Conservation (phyloP, 2,888 invertebrate species). For the Homarus gammarus region DNA sequence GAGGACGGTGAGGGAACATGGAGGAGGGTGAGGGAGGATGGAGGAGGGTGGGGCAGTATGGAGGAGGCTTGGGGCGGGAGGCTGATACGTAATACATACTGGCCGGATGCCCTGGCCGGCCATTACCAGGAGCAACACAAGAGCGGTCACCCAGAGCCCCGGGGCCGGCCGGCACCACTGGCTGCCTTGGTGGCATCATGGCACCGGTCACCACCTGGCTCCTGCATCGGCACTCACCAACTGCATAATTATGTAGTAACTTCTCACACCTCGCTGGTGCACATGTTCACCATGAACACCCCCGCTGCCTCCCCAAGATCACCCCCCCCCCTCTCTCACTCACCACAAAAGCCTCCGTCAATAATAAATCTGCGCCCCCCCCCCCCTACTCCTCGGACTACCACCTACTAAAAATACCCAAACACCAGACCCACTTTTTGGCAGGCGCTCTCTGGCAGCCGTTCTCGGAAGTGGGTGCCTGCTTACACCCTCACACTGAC, state of each 20-base stretch:
- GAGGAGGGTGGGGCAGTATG: background rate
- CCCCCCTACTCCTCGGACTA: background rate
- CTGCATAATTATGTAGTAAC: background rate
- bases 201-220: background rate
- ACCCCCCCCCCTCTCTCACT: background rate
- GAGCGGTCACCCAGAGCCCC: background rate
- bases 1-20: background rate
- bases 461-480: conserved; percentile 29
- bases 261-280: background rate
- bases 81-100: background rate
- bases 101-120: background rate
- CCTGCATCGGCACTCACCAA: background rate
- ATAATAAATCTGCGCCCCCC: background rate
- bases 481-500: background rate
- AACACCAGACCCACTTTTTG: conserved; percentile 13
- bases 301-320: background rate
- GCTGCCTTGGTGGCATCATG: background rate
- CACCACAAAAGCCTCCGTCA: background rate
- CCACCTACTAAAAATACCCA: conserved; percentile 16
- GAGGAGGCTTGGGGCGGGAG: background rate
- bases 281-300: background rate
- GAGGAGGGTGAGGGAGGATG: background rate
- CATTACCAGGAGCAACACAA: background rate
- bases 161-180: background rate
- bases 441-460: conserved; percentile 7